A percentile compares a stretch with the other conserved stretches of the same genome.
Conservation (phyloP, 1,140 invertebrate genomes). For the Bathynomus jamesi region DNA sequence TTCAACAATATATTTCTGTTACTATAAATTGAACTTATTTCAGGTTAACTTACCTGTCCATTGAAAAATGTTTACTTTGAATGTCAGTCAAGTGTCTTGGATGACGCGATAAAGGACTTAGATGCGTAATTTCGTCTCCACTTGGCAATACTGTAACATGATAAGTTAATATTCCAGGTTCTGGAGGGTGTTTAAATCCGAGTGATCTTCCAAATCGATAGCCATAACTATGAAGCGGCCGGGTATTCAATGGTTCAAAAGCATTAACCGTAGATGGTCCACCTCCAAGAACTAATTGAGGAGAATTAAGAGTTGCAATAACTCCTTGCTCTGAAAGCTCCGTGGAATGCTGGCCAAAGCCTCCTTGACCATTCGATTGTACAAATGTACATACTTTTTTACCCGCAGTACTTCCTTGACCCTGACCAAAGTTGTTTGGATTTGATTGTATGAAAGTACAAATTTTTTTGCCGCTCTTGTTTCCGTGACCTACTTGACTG, state of each 20-base stretch:
- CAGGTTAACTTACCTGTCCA: too few relatives aligned
- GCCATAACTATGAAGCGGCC: not conserved
- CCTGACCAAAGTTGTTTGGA: not conserved
- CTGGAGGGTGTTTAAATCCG: not conserved
- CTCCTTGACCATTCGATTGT: not conserved
- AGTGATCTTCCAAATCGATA: not conserved
- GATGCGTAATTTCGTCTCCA: not conserved
- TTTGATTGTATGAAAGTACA: not conserved
- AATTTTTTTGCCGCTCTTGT: not conserved
- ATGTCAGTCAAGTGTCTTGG: too few relatives aligned
- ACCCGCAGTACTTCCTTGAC: not conserved
- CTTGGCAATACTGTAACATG: not conserved
- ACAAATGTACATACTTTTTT: not conserved
- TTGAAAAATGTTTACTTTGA: too few relatives aligned
- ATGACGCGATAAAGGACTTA: not conserved
- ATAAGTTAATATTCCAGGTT: not conserved
- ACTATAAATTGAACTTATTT: too few relatives aligned
- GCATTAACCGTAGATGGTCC: too few relatives aligned
- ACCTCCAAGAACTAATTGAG: not conserved
- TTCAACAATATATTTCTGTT: too few relatives aligned
- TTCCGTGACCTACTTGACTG: too few relatives aligned
- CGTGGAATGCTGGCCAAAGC: too few relatives aligned
- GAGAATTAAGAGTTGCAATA: not conserved
- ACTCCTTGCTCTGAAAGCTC: too few relatives aligned
- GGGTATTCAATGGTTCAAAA: not conserved